Evolutionary conservation across 2,113 vertebrate genomes (phyloP).

Genomic region (Vulpes lagopus): DNA sequence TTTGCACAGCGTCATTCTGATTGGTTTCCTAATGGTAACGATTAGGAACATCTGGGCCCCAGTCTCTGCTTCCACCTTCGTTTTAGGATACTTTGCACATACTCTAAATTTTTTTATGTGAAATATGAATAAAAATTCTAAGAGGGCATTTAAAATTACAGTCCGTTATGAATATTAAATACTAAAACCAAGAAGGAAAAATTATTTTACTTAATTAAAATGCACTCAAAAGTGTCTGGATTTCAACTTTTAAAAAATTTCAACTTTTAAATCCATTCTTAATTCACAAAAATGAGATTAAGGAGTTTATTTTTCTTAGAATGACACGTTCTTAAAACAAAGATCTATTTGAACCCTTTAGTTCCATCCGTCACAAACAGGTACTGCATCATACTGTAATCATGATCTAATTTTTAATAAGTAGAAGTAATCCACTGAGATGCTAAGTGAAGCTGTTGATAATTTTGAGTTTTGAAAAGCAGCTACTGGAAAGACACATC

Average conservation of each 20-base stretch:
- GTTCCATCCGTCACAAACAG: not conserved
- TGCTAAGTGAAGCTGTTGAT: not conserved
- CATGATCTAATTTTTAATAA: not conserved
- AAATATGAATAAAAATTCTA: constrained; percentile 30
- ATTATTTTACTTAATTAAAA: constrained; percentile 33
- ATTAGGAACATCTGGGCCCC: constrained; percentile 71
- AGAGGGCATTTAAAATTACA: constrained; percentile 3
- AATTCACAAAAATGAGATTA: constrained; percentile 55
- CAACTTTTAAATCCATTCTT: not conserved
- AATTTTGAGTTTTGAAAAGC: not conserved
- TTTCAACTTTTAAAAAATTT: not conserved
- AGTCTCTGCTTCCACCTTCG: not conserved
- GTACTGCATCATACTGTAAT: not conserved
- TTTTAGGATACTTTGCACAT: constrained; percentile 20
- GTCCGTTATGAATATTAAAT: not conserved
- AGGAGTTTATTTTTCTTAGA: constrained; percentile 52
- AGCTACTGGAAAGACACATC: not conserved
- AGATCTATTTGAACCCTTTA: constrained; percentile 6
- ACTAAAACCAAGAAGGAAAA: constrained; percentile 26
- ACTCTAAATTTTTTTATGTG: not conserved
- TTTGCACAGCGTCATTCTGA: not conserved
- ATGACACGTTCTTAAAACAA: constrained; percentile 50
- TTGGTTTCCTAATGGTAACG: constrained; percentile 38
- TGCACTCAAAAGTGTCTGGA: not conserved
- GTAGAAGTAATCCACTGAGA: not conserved